phyloP scores from a whole-genome alignment of 1,140 invertebrate genomes.

The Agrypnia vestita region DNA sequence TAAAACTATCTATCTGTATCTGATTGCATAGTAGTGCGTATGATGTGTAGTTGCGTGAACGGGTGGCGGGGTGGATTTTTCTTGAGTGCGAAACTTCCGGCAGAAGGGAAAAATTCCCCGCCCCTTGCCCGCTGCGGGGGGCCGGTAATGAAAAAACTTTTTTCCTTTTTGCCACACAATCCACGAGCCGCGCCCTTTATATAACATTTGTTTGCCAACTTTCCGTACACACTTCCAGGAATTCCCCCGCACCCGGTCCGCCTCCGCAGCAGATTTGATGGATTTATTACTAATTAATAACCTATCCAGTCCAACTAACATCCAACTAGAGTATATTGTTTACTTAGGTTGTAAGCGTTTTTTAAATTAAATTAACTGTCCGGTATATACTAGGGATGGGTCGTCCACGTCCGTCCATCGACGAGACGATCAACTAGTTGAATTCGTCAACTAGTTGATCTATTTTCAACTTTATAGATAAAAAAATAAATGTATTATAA shows the following conservation, averaged over 20 bases:
- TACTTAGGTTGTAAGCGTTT: too few species aligned
- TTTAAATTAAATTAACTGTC: too few species aligned
- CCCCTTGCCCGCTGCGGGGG: conserved; percentile 16
- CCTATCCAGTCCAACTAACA: conserved; percentile 1
- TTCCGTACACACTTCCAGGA: background rate
- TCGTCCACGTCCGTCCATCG: too few species aligned
- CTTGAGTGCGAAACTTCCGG: conserved; percentile 2
- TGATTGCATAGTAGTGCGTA: too few species aligned
- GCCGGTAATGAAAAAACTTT: conserved; percentile 34
- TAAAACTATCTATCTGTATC: too few species aligned
- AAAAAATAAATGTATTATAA: too few species aligned
- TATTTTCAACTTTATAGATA: too few species aligned
- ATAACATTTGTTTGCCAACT: conserved; percentile 39
- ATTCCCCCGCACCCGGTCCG: background rate
- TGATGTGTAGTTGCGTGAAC: background rate
- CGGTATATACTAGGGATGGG: too few species aligned
- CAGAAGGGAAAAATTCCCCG: conserved; percentile 10
- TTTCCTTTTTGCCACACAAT: background rate
- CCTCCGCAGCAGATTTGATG: conserved; percentile 25
- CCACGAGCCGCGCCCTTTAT: background rate
- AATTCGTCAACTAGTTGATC: too few species aligned
- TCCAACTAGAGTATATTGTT: too few species aligned
- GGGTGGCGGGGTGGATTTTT: conserved; percentile 8
- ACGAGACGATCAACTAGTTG: too few species aligned
- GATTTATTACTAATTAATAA: conserved; percentile 40